Evolutionary conservation across 2,113 vertebrate species (phyloP), one percentile per base, ranked within the genome.

Genomic region (Pagrus major): DNA sequence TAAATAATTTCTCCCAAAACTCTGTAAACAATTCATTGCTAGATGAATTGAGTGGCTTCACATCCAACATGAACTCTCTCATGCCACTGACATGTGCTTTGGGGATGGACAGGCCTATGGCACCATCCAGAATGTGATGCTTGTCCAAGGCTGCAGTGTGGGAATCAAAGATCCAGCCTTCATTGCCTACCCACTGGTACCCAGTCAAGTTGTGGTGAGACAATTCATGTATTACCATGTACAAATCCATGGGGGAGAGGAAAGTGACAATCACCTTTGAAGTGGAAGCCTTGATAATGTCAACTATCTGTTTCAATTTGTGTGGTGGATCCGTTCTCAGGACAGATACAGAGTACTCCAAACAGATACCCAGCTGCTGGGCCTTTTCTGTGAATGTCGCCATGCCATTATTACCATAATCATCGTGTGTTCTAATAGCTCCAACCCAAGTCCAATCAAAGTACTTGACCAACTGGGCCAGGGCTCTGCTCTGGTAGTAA

Each of bases 361-460:
- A n/a, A 59, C 89, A 94, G 33, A 94, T 71, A 3, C 90, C 93
- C 20, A 93, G 75, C 61, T 85, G 73, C 9, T 83, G 20, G 46
- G 92, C 92, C 1, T 58, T 72, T 42, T 91, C 89, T 59, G n/a
- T 90, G 20, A 93, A 93, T 16, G 60, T 88, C 14, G 88, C 84
- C 90, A 95, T 93, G 21, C 93, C 93, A 16, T 71, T 91, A 2
- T 92, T 93, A 10, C 94, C 92, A 58, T 94, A 95, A 78, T 93
- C 94, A 80, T 93, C 88, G 37, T 94, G 91, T 58, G n/a, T n/a
- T n/a, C n/a, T n/a, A n/a, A n/a, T n/a, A n/a, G n/a, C n/a, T n/a
- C n/a, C n/a, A n/a, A n/a, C 81, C 87, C 73, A 4, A 91, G 89
- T 41, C 93, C 93, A 39, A 94, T 90, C 92, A 76, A 94, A 94